Percentiles rank a stretch among this genome's conserved stretches.
Evolutionary conservation across 2,888 invertebrate species (phyloP).

Genomic region (Nephrotoma guestfalica): DNA sequence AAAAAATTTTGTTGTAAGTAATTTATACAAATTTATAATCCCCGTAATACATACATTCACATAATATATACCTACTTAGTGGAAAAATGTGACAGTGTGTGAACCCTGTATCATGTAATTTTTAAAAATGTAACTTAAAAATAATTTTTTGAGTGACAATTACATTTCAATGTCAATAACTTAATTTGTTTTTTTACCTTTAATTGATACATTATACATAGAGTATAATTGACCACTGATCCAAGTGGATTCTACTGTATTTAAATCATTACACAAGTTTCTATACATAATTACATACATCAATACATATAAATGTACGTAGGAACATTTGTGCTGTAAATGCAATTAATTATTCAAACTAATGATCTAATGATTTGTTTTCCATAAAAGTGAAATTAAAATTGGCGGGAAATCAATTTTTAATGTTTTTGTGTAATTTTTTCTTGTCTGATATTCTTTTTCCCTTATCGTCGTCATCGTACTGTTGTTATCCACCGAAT

Average conservation of each 20-base stretch:
- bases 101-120: neutral
- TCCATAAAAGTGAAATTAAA: neutral
- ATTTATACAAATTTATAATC: neutral
- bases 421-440: neutral
- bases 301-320: neutral
- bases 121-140: neutral
- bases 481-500: neutral
- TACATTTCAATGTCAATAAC: neutral
- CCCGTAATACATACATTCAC: neutral
- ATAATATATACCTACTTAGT: too few relatives aligned
- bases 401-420: conserved; percentile 6
- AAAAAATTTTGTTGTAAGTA: neutral
- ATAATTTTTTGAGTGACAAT: neutral
- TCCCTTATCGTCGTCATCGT: neutral
- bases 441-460: conserved; percentile 1
- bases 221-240: neutral
- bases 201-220: neutral
- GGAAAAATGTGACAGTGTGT: neutral
- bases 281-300: neutral
- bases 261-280: neutral
- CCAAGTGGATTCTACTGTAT: neutral
- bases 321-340: neutral
- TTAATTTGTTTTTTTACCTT: neutral
- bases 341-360: neutral
- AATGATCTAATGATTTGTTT: neutral